A percentile compares a stretch with the other conserved stretches of the same genome.
Conservation (phyloP, 1,140 invertebrate species). For the Hylaeus anthracinus region DNA sequence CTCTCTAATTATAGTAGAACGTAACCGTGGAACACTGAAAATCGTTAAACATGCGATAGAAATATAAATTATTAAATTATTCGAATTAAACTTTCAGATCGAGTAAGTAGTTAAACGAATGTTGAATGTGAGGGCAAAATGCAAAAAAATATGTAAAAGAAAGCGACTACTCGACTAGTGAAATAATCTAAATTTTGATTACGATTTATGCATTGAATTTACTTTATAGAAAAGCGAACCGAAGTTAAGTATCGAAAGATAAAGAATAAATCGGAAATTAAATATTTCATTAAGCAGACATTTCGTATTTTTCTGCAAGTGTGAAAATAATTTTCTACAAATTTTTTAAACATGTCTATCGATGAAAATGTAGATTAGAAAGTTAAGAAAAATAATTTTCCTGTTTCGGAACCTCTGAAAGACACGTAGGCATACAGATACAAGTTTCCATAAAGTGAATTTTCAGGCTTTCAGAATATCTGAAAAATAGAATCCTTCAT, state of each 20-base stretch:
- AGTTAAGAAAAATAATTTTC: too few relatives aligned
- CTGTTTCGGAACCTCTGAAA: too few relatives aligned
- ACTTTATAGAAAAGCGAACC: background rate
- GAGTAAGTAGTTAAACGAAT: background rate
- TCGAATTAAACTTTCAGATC: background rate
- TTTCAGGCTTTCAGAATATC: background rate
- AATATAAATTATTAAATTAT: background rate
- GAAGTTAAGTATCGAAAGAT: background rate
- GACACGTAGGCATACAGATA: too few relatives aligned
- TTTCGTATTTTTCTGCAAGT: background rate
- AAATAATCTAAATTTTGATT: too few relatives aligned
- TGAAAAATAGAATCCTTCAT: constrained; percentile 5
- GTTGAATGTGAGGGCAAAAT: background rate
- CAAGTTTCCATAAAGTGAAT: background rate
- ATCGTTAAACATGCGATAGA: background rate
- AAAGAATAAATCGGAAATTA: background rate
- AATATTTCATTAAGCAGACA: background rate
- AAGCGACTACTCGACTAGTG: background rate
- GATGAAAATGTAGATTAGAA: too few relatives aligned
- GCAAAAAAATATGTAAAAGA: background rate
- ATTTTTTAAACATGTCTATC: background rate
- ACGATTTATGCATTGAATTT: too few relatives aligned
- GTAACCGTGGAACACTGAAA: background rate
- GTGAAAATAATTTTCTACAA: background rate
- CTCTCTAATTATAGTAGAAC: background rate